A percentile compares a stretch with the other conserved stretches of the same genome.
Conservation (phyloP, 2,888 invertebrate species). For the Clunio marinus region DNA sequence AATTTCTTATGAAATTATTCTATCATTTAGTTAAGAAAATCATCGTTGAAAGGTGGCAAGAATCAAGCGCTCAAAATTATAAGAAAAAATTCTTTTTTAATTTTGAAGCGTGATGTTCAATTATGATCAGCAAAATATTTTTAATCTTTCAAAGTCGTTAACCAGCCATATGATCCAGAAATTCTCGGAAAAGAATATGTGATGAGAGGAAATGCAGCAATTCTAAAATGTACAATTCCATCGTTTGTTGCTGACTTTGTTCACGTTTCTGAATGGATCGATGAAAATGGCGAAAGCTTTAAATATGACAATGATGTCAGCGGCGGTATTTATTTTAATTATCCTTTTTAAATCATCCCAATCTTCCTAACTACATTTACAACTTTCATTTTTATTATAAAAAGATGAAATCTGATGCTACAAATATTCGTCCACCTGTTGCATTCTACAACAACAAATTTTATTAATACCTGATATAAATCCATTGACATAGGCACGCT, state of each 20-base stretch:
- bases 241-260: slow-evolving; percentile 90
- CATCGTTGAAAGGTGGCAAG: no score
- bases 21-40: no score
- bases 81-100: no score
- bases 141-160: slow-evolving; percentile 63
- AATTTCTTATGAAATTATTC: no score
- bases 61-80: no score
- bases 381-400: no score
- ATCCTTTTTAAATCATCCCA: slow-evolving; percentile 41
- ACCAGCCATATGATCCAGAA: slow-evolving; percentile 84
- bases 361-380: no score
- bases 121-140: background rate
- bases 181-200: slow-evolving; percentile 84
- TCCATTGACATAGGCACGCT: background rate
- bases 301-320: slow-evolving; percentile 53
- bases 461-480: background rate
- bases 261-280: slow-evolving; percentile 77
- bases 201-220: slow-evolving; percentile 80
- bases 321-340: slow-evolving; percentile 42
- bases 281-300: slow-evolving; percentile 64
- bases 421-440: no score
- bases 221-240: slow-evolving; percentile 83
- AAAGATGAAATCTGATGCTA: no score
- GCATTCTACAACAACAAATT: no score
- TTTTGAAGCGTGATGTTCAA: background rate